phyloP scores from a whole-genome alignment of 2,113 vertebrate species.

The Egretta garzetta region DNA sequence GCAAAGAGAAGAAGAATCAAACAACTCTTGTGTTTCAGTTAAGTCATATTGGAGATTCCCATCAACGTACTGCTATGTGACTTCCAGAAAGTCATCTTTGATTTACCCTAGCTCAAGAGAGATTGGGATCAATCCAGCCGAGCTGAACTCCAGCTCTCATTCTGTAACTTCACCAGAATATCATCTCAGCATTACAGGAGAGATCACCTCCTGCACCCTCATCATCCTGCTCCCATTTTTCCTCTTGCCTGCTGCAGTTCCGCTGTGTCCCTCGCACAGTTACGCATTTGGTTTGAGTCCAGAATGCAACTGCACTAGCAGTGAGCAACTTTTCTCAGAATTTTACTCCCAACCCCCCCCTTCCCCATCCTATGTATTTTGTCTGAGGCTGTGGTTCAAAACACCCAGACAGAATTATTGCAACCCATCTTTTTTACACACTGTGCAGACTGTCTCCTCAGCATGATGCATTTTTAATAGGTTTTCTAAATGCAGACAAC shows the following conservation, averaged over 20 bases:
- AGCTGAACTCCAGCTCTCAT: not conserved
- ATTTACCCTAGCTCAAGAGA: not conserved
- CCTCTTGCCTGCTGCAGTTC: not conserved
- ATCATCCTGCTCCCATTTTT: not conserved
- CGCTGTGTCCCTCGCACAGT: not conserved
- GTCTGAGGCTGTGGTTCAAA: constrained; percentile 72
- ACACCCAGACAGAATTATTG: constrained; percentile 76
- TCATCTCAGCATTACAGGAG: not conserved
- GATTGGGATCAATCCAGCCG: not conserved
- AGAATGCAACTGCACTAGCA: constrained; percentile 57
- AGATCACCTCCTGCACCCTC: not conserved
- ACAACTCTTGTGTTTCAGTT: not conserved
- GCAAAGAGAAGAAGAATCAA: not conserved
- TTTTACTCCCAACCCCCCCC: not conserved
- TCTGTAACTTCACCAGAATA: not conserved
- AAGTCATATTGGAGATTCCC: not conserved
- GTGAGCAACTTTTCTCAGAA: constrained; percentile 67
- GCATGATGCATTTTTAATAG: constrained; percentile 70
- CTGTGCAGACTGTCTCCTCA: constrained; percentile 69
- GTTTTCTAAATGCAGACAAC: constrained; percentile 66
- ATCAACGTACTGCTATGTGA: not conserved
- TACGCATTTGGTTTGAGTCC: not conserved
- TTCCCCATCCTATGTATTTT: constrained; percentile 53
- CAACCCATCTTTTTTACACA: constrained; percentile 64
- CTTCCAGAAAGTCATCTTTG: constrained; percentile 8